Conservation (phyloP, 2,113 vertebrate genomes). For the Carettochelys insculpta region DNA sequence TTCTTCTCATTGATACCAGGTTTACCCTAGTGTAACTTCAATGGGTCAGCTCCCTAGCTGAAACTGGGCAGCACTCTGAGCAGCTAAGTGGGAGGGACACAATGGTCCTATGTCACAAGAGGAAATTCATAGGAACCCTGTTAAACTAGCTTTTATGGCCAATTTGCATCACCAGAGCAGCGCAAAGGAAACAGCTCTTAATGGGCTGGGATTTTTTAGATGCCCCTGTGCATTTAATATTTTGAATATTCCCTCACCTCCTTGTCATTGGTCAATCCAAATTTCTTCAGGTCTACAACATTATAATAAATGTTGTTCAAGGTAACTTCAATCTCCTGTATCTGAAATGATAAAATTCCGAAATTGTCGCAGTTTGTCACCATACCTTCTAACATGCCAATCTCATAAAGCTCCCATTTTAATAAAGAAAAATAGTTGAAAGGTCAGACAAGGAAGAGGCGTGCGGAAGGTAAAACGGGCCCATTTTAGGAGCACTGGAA, state of each 20-base stretch:
- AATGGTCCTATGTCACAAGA: background rate
- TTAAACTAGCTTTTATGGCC: background rate
- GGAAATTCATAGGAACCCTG: background rate
- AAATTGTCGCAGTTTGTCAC: background rate
- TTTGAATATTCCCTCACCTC: slow-evolving; percentile 83
- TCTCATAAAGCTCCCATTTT: background rate
- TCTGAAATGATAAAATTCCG: slow-evolving; percentile 77
- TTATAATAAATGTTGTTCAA: slow-evolving; percentile 94
- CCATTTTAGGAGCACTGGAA: background rate
- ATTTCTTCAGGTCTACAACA: slow-evolving; percentile 90
- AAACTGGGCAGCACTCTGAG: no score
- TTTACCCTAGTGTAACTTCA: rapidly evolving
- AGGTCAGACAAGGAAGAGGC: rapidly evolving
- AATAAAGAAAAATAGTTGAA: background rate
- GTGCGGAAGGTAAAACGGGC: background rate
- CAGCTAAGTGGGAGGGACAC: no score
- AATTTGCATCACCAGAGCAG: background rate
- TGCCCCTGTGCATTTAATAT: background rate
- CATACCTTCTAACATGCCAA: background rate
- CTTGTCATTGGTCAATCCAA: slow-evolving; percentile 89
- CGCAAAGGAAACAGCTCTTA: background rate
- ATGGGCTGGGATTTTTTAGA: background rate
- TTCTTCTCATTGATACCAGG: background rate
- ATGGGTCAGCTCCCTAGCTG: background rate
- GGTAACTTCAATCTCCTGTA: slow-evolving; percentile 90